phyloP scores from a whole-genome alignment of 2,888 invertebrate genomes.

The Caenorhabditis wallacei region DNA sequence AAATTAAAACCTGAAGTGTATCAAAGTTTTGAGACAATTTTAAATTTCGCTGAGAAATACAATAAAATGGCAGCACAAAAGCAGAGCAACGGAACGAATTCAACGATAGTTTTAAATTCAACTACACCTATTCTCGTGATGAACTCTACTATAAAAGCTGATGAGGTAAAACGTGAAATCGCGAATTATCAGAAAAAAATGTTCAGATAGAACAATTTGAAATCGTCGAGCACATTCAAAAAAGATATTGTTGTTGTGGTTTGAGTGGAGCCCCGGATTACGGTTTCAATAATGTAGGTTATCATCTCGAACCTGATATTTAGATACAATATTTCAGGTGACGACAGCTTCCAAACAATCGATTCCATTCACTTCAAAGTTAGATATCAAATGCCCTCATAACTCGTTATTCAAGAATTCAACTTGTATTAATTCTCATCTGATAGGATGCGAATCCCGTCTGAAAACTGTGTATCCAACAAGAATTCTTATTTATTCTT shows the following conservation, averaged over 20 bases:
- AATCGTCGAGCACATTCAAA: constrained; percentile 30
- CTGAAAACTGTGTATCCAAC: constrained; percentile 28
- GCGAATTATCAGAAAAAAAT: neutral
- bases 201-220: constrained; percentile 13
- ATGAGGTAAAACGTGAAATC: no score
- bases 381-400: constrained; percentile 38
- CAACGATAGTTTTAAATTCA: neutral
- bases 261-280: constrained; percentile 30
- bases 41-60: constrained; percentile 5
- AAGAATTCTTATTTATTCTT: constrained; percentile 41
- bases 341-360: constrained; percentile 15
- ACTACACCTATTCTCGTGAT: no score
- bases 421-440: constrained; percentile 29
- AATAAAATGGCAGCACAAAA: neutral
- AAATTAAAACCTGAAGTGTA: constrained; percentile 1
- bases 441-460: constrained; percentile 27
- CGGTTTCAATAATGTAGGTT: constrained; percentile 34
- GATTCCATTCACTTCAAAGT: constrained; percentile 18
- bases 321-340: neutral
- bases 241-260: constrained; percentile 57
- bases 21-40: constrained; percentile 17
- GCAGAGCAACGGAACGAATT: neutral
- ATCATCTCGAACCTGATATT: no score
- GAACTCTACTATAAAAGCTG: no score
- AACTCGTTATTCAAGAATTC: constrained; percentile 42